These are phyloP conservation scores for Drosophila nasuta DNA, from an alignment of 1,140 invertebrate genomes.

Conservation along the genomic window DNA sequence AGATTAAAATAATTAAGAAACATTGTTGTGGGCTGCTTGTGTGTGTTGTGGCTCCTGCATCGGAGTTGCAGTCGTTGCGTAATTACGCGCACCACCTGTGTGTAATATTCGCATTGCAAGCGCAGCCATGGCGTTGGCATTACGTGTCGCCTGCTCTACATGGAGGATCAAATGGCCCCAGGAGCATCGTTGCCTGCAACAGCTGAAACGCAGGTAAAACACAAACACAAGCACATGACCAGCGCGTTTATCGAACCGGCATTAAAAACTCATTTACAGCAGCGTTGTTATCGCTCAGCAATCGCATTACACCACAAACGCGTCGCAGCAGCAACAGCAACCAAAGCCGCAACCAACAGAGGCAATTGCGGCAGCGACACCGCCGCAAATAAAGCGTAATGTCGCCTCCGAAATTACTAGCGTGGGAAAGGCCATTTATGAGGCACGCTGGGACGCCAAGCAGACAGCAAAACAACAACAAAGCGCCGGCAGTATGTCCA, in stretches of 20 bases:
- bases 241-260: conserved; percentile 32
- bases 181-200: conserved; percentile 49
- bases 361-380: neutral
- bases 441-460: conserved; percentile 63
- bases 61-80: conserved; percentile 69
- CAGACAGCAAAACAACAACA: conserved; percentile 2
- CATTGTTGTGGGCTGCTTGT: conserved; percentile 32
- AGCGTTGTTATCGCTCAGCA: conserved; percentile 34
- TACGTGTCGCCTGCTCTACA: conserved; percentile 47
- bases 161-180: conserved; percentile 46
- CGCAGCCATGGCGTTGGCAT: conserved; percentile 26
- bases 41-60: conserved; percentile 55
- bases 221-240: neutral
- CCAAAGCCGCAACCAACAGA: neutral
- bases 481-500: neutral
- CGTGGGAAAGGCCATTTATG: conserved; percentile 67
- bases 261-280: conserved; percentile 59
- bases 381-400: conserved; percentile 67
- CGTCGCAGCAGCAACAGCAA: conserved; percentile 2
- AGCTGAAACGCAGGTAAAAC: conserved; percentile 48
- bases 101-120: neutral
- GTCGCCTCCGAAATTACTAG: conserved; percentile 72
- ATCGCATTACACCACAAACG: conserved; percentile 30
- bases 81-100: conserved; percentile 36
- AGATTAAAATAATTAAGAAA: conserved; percentile 47